phyloP scores from a whole-genome alignment of 2,797 vertebrate species.

The Sebastes minor region DNA sequence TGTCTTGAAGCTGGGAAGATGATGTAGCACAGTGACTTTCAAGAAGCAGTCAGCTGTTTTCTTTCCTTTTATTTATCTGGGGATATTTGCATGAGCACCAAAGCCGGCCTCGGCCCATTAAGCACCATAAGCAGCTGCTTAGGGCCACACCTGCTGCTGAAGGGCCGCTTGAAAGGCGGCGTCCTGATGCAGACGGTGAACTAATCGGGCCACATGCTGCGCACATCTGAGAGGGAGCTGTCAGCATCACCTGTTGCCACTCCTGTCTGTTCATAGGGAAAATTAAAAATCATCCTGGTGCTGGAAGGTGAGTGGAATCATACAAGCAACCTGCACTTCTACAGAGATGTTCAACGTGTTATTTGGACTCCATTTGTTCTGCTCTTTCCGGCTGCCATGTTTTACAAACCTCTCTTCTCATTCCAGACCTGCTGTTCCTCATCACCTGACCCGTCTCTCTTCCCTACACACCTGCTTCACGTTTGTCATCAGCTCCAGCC shows the following conservation, averaged over 20 bases:
- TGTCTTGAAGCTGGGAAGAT: neutral
- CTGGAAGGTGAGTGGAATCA: neutral
- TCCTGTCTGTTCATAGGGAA: neutral
- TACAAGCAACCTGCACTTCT: neutral
- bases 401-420: neutral
- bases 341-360: neutral
- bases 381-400: neutral
- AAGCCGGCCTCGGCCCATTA: conserved; percentile 18
- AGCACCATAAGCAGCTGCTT: conserved; percentile 30
- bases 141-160: conserved; percentile 25
- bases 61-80: neutral
- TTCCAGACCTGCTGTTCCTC: neutral
- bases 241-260: neutral
- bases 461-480: neutral
- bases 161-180: neutral
- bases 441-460: neutral
- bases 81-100: neutral
- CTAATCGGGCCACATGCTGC: conserved; percentile 1
- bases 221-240: conserved; percentile 1
- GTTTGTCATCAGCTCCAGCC: neutral
- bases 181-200: conserved; percentile 1
- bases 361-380: neutral
- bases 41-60: conserved; percentile 4
- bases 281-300: neutral
- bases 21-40: conserved; percentile 7